Base-by-base conservation (phyloP, 2,797 vertebrate genomes). In the Threskiornis aethiopicus region DNA sequence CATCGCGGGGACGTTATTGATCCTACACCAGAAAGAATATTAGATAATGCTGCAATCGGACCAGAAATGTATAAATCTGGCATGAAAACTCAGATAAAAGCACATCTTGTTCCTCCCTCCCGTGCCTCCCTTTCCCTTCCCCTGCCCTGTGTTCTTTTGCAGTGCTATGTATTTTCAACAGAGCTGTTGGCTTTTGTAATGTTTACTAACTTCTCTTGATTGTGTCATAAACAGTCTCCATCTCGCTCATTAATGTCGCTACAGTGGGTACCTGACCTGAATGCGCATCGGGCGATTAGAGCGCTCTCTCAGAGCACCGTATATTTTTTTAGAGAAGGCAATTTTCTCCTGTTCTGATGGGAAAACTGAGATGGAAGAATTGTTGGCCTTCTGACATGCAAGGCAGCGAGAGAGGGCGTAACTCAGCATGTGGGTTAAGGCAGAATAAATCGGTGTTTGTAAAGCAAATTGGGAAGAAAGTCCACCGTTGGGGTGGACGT, bases 141-240 rank as follows among this genome's bases (percentile, higher is more conserved):
- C 33, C 26, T 18, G 28, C 72, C 61, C 75, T 2, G 24, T 22
- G 41, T 3, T 87, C 75, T 58, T 77, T 51, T 28, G 35, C 44
- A 61, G 69, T 5, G 55, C 64, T 70, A 3, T 4, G 1, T 57
- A 1, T 65, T 90, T 94, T 46, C 89, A 72, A 0, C 3, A 76
- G 86, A 88, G 28, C 91, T 88, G 58, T 37, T 84, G 84, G 84
- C 69, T 86, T 94, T 83, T 86, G 67, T n/a, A 9, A 58, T 95
- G 90, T 96, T 96, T 95, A 87, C 87, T 64, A 91, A 94, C 93
- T 95, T 96, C 13, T 42, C 90, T 75, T 96, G 97, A 95, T 95
- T 93, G 90, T 95, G 93, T 47, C 47, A 37, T 90, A 71, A 96
- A 94, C 93, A 93, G 90, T 85, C 90, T 93, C 87, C 75, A 42